phyloP scores from a whole-genome alignment of 2,888 invertebrate genomes.

The Patella ulyssiponensis region DNA sequence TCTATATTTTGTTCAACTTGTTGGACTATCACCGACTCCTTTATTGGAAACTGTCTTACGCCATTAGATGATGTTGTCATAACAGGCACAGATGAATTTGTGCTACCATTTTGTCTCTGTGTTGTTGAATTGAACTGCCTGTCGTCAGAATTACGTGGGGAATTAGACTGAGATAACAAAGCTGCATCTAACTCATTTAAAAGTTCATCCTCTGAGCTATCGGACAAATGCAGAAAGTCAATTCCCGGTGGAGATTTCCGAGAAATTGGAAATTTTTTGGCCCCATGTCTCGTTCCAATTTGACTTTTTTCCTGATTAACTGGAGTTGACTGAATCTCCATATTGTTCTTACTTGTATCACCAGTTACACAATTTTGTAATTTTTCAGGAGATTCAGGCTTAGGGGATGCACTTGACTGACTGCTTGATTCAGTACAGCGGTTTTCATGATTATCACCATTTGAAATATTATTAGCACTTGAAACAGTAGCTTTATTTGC shows the following conservation, averaged over 20 bases:
- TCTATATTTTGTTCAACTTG: constrained; percentile 1
- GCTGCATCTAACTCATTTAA: constrained; percentile 59
- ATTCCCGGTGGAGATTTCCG: constrained; percentile 7
- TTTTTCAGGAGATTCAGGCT: too few relatives aligned
- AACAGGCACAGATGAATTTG: background rate
- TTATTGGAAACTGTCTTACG: background rate
- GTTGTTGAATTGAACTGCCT: background rate
- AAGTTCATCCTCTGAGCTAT: constrained; percentile 51
- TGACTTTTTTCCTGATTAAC: too few relatives aligned
- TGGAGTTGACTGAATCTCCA: too few relatives aligned
- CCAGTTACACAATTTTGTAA: too few relatives aligned
- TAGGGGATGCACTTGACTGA: too few relatives aligned
- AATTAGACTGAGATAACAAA: constrained; percentile 15
- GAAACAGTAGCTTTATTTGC: too few relatives aligned
- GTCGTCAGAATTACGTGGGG: background rate
- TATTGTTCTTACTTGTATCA: too few relatives aligned
- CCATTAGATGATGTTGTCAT: background rate
- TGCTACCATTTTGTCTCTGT: background rate
- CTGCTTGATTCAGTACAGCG: too few relatives aligned
- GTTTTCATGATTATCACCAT: too few relatives aligned
- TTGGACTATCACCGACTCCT: background rate
- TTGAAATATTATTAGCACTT: too few relatives aligned
- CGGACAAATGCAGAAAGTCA: constrained; percentile 9
- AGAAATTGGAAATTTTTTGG: background rate
- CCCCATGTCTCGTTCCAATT: too few relatives aligned